phyloP scores from a whole-genome alignment of 2,797 vertebrate genomes.

The Cephalopachus bancanus region DNA sequence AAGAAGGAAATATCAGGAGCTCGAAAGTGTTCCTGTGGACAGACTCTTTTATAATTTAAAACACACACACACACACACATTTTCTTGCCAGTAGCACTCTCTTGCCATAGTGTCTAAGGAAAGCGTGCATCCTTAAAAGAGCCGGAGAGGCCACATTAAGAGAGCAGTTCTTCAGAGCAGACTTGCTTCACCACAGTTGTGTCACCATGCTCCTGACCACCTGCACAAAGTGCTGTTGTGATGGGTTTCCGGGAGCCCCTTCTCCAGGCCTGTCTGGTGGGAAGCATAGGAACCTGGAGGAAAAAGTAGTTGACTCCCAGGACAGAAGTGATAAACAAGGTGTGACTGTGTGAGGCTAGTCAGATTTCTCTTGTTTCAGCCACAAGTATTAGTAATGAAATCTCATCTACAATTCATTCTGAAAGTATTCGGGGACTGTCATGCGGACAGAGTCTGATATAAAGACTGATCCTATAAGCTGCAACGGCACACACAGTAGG shows the following conservation, averaged over 20 bases:
- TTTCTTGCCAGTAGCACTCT: neutral
- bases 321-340: neutral
- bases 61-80: neutral
- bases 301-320: neutral
- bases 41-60: neutral
- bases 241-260: neutral
- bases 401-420: neutral
- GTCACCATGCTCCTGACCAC: too few relatives aligned
- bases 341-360: neutral
- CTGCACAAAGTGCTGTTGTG: neutral
- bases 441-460: neutral
- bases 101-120: neutral
- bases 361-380: neutral
- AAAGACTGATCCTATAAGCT: neutral
- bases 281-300: neutral
- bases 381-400: neutral
- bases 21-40: neutral
- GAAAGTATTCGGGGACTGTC: neutral
- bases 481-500: too few relatives aligned
- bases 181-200: neutral
- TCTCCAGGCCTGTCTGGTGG: neutral
- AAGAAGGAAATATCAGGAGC: conserved; percentile 13
- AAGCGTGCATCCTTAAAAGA: neutral
- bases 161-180: neutral
- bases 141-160: neutral